Evolutionary conservation across 92 coral and sea anemone species (phyloP), one percentile per base, ranked within the genome.

Genomic region (Parazoanthus atlanticus): DNA sequence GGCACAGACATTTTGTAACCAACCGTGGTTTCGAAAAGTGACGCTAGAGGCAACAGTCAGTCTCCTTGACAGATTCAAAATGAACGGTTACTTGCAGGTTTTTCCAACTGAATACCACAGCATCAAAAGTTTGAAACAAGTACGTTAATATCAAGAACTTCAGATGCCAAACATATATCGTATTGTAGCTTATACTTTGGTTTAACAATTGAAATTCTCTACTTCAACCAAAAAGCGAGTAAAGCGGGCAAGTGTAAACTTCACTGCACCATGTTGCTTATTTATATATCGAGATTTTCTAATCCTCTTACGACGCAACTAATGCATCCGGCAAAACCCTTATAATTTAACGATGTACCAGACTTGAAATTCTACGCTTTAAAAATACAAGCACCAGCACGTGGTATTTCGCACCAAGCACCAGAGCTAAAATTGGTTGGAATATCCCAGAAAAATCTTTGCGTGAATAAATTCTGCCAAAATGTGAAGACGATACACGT

Each of bases 271-370:
- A 7, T 61, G 69, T 23, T 61, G 26, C 28, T 56, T 61, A 61
- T 61, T 61, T 61, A 3, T 25, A 61, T 25, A 13, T 10, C 8
- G 28, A 61, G n/a, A 61, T 61, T 61, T 56, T 21, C 65, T 56
- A 3, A 1, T 56, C 8, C 69, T 61, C 69, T 61, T 61, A 19
- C 26, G 28, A 19, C 6, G 69, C 26, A 19, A 61, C 76, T 30
- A 7, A 72, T 29, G 19, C 82, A 34, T 66, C 82, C 82, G 23
- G 43, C 58, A 78, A 26, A 41, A 78, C 82, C 82, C 82, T 47
- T 78, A 78, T 78, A 78, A 78, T 46, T 78, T 78, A 78, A 78
- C 82, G 58, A 47, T 31, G 82, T 33, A 78, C 31, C n/a, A 8
- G 82, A 43, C 82, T 78, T 28, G 31, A 78, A 78, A 43, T 31